Evolutionary conservation across 2,888 invertebrate species (phyloP), one percentile per base, ranked within the genome.

Genomic region (Busseola fusca): DNA sequence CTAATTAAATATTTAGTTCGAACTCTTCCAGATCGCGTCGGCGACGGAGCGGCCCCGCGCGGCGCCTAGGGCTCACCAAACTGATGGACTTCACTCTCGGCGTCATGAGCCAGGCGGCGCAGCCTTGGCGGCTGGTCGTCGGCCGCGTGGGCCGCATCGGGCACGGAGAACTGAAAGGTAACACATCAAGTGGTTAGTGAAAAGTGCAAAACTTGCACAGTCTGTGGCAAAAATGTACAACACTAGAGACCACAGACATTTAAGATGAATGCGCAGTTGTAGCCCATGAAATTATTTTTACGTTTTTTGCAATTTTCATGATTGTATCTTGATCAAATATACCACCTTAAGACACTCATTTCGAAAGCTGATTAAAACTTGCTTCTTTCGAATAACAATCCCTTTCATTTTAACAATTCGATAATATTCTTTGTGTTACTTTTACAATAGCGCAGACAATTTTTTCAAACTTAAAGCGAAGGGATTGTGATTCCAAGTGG

Each of bases 81-180:
- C 96, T 99, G 66, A 99, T 99, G 99, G 99, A 99, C 91, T 99
- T 99, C 93, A 98, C 99, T 74, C 96, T 99, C 84, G 98, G 99
- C 54, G 98, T 99, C 40, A 98, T 99, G 97, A 98, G 98, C 73
- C 98, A 98, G 92, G 98, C 98, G 77, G 98, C 98, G 69, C 97
- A 98, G 86, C 98, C 99, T 34, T 99, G 99, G 99, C 96, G 99
- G 72, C 96, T 99, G 71, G 99, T 99, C 30, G 98, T 99, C 25
- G 99, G 99, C 12, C 96, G 99, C 64, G 97, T 99, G 58, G 99
- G 99, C 0, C 97, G 99, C 71, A 98, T 99, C 78, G 99, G 99
- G 0, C 99, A 99, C 90, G 99, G 99, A 37, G 99, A 99, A 93
- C 96, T 99, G 58, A 99, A 99, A 96, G 98, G 97, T 97, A 67